Conservation (phyloP, 2,888 invertebrate species). For the Prosapia bicincta region DNA sequence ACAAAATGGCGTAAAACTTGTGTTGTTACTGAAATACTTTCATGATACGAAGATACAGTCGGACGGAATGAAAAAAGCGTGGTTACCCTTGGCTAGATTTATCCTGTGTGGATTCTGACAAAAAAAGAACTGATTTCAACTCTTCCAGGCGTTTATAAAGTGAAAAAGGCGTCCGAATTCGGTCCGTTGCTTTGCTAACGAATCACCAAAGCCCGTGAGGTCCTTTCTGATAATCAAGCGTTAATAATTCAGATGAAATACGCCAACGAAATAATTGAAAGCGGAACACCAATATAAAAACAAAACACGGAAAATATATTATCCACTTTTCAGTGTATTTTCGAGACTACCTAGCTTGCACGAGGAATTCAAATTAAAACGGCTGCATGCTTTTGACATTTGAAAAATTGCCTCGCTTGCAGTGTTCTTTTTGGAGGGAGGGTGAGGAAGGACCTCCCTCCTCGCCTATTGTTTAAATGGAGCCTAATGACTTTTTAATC, state of each 20-base stretch:
- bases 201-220: too few species aligned
- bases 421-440: background rate
- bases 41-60: too few species aligned
- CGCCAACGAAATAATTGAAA: background rate
- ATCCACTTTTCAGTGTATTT: background rate
- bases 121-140: too few species aligned
- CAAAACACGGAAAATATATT: too few species aligned
- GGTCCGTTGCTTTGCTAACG: too few species aligned
- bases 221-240: background rate
- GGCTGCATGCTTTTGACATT: background rate
- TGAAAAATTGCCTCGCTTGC: background rate
- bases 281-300: background rate
- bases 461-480: background rate
- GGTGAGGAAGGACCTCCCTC: background rate
- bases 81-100: too few species aligned
- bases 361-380: background rate
- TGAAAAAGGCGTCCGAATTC: too few species aligned
- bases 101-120: too few species aligned
- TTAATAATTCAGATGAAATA: background rate
- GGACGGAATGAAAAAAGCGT: too few species aligned
- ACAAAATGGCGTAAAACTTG: too few species aligned
- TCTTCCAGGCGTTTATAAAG: too few species aligned
- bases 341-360: background rate
- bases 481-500: slow-evolving; percentile 2
- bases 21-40: too few species aligned